Conservation (phyloP, 2,113 vertebrate genomes). For the Pachyramphus minor region DNA sequence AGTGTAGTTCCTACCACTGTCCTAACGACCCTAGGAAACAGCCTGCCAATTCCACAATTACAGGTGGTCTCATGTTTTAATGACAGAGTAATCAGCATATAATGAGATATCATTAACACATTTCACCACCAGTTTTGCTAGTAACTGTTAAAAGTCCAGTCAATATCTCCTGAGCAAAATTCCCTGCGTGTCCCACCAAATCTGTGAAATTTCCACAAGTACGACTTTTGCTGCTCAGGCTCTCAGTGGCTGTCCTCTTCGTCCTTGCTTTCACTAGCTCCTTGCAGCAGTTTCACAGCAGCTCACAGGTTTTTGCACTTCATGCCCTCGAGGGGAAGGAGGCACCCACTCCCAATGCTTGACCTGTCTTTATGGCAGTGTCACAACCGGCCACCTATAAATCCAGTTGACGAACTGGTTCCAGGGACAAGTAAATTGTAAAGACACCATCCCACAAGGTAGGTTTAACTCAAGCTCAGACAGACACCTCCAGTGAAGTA, state of each 20-base stretch:
- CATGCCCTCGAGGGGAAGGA: background rate
- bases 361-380: background rate
- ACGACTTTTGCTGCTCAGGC: background rate
- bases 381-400: background rate
- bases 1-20: background rate
- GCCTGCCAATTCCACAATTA: background rate
- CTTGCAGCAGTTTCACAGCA: background rate
- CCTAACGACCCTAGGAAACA: background rate
- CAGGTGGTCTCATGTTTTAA: slow-evolving; percentile 22
- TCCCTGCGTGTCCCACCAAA: background rate
- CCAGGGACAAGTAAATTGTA: background rate
- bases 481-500: background rate
- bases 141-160: background rate
- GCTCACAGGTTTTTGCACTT: background rate
- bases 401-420: background rate
- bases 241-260: background rate
- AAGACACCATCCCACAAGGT: background rate
- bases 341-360: background rate
- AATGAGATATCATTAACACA: slow-evolving; percentile 26
- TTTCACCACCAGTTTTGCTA: background rate
- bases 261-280: background rate
- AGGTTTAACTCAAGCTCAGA: background rate
- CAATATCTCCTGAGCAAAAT: background rate
- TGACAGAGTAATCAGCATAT: background rate
- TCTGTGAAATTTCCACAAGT: background rate